Base-by-base conservation (phyloP, 2,888 invertebrate genomes). In the Nowickia ferox region DNA sequence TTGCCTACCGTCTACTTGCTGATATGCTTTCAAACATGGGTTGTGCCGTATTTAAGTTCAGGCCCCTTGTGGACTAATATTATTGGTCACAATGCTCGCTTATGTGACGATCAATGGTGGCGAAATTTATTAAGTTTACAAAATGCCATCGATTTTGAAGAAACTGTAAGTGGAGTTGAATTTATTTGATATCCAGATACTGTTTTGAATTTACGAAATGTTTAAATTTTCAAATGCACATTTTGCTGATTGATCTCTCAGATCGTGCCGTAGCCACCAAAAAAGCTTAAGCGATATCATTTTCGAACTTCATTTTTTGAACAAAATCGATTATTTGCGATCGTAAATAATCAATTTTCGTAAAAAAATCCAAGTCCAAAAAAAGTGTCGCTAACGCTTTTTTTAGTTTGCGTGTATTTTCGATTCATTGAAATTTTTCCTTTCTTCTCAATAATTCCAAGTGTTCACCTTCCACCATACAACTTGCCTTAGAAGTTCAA, bases 391-490 rank as follows among this genome's bases (percentile, higher is more conserved):
- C 1, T 13, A 6, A 30, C 5, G 30, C 30, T 30, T 30, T 6
- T 22, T 30, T 30, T 30, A 30, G 30, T 30, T 30, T 30, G 5
- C 6, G 5, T 2, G 2, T 30, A 6, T 30, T 30, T 30, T 30
- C 30, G 30, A 30, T 30, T 30, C 6, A 30, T 30, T 30, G 5
- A 5, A 59, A 15, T 46, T 65, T 46, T 46, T 13, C 13, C 42
- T 42, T n/a, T 42, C 17, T 38, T 17, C 17, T 51, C 51, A 30
- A 30, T n/a, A 38, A 38, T 46, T 72, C 53, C 10, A 59, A 96
- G 96, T 96, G 96, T 89, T 96, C 96, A 30, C 95, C 96, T 1
- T 96, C 96, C 92, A 96, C 96, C 0, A 95, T 96, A 90, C 96
- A 96, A 89, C 90, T 96, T 86, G 96, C 96, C 0, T 89, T 96